Percentiles rank a stretch among this genome's conserved stretches.
These are phyloP conservation scores for Melanostoma scalare DNA, from an alignment of 2,888 invertebrate species.

Conservation along the genomic window DNA sequence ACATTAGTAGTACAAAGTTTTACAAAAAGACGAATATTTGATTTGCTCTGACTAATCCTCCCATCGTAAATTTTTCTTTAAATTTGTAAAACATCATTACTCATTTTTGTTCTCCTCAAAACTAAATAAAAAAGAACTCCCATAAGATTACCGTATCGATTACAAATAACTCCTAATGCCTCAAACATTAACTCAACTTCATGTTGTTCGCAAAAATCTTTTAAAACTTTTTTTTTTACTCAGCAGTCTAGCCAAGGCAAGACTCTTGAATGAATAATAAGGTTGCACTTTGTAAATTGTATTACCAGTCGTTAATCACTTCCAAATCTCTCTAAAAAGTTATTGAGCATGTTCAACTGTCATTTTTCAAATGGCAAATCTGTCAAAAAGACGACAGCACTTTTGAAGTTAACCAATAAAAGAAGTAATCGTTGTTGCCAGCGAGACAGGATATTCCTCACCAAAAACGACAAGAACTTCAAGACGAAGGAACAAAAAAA, in stretches of 20 bases:
- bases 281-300: constrained; percentile 17
- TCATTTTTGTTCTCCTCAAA: no score
- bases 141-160: background rate
- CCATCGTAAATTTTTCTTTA: no score
- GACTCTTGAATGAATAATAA: background rate
- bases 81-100: no score
- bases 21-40: no score
- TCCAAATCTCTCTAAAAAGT: constrained; percentile 62
- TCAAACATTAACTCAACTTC: background rate
- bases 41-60: no score
- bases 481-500: background rate
- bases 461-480: background rate
- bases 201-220: background rate
- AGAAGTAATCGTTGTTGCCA: constrained; percentile 38
- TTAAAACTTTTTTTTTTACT: background rate
- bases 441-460: constrained; percentile 34
- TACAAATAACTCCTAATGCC: constrained; percentile 10
- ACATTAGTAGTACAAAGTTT: no score
- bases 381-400: constrained; percentile 61
- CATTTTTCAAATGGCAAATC: constrained; percentile 67
- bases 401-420: constrained; percentile 50
- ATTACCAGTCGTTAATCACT: constrained; percentile 65
- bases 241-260: constrained; percentile 6
- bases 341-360: constrained; percentile 69
- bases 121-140: background rate